Evolutionary conservation across 2,797 vertebrate species (phyloP).

Genomic region (Rhincodon typus): DNA sequence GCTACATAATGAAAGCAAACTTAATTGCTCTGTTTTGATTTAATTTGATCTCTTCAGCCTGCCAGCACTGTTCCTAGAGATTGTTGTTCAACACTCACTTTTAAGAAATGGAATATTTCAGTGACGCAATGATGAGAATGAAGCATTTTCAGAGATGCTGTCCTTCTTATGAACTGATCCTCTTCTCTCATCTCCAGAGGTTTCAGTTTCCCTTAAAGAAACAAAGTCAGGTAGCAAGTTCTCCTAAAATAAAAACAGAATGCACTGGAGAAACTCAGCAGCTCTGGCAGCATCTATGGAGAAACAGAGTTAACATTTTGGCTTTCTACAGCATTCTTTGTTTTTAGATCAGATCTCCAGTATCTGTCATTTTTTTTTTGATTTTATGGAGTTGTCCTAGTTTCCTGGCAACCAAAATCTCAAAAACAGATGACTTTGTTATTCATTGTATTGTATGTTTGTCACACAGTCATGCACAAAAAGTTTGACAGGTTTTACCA

Average conservation of each 20-base stretch:
- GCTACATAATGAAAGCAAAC: not conserved
- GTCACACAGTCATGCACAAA: not conserved
- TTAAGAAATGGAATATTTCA: not conserved
- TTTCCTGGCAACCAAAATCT: not conserved
- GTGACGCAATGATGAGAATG: not conserved
- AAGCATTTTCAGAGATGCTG: not conserved
- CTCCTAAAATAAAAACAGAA: too few relatives aligned
- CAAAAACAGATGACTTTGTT: not conserved
- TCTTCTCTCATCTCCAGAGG: not conserved
- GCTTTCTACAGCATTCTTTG: too few relatives aligned
- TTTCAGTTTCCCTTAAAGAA: not conserved
- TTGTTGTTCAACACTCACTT: not conserved
- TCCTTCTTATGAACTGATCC: not conserved
- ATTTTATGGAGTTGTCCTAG: too few relatives aligned
- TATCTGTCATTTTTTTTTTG: too few relatives aligned
- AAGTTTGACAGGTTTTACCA: not conserved
- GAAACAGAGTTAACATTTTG: too few relatives aligned
- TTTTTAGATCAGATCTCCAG: too few relatives aligned
- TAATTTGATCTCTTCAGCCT: not conserved
- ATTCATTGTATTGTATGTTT: not conserved
- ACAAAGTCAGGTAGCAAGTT: not conserved
- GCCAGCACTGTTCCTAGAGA: too few relatives aligned
- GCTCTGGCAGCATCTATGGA: too few relatives aligned
- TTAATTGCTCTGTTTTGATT: slow-evolving; percentile 14
- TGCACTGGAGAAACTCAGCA: too few relatives aligned